Base-by-base conservation (phyloP, 2,888 invertebrate species). In the Clusia tigrina region DNA sequence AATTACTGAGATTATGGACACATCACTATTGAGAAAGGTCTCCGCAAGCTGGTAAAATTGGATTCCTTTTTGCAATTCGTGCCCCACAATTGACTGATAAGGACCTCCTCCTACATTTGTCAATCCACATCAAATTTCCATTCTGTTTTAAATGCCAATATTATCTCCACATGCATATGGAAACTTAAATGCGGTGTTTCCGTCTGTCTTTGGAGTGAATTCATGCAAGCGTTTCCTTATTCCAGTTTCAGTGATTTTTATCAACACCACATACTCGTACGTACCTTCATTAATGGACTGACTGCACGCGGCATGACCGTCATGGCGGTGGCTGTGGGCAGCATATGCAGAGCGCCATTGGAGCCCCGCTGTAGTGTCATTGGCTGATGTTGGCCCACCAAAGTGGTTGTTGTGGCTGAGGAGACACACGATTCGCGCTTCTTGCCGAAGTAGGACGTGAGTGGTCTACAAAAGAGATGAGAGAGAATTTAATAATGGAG, bases 361-460 rank as follows among this genome's bases (percentile, higher is more conserved):
- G 83, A 83, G 58, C 81, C 81, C 17, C 83, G 81, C 66, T 81
- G 83, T 72, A 74, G 76, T 58, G 69, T 74, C 69, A 74, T 78
- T 59, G 71, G 80, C 6, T 72, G 73, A 66, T 80, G 78, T 51
- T 81, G 83, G 23, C 87, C 86, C 70, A 92, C 87, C 69, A 91
- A 85, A 3, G 92, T 92, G 15, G 92, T 92, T 62, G 92, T 92
- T 42, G 92, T 92, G 60, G 90, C 88, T 83, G 93, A 92, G 60
- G 92, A 91, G 17, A 91, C 89, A 67, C 91, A 90, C 2, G 92
- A 92, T 83, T 93, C 93, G 52, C 81, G 76, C 66, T 81, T 81
- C 83, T 92, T 92, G 73, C 88, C 86, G 79, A 88, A 88, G 66
- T 82, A 79, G 12, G 81, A 85, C 71, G 90, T 89, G 60, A 91